Base-by-base conservation (phyloP, 2,113 vertebrate genomes). In the Octodon degus region DNA sequence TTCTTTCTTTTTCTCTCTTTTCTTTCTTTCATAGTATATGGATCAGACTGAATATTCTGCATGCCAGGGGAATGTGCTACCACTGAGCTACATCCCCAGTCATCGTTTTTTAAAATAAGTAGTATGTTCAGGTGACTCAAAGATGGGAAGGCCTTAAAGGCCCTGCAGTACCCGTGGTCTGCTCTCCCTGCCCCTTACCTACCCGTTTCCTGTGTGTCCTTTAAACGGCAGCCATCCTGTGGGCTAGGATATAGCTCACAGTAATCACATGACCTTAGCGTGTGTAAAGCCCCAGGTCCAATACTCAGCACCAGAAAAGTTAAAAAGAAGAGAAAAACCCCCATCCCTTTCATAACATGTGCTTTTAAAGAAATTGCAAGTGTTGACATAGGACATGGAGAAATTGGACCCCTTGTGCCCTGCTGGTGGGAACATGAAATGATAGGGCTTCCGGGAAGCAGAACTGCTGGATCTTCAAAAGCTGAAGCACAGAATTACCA, bases 31-130 rank as follows among this genome's bases (percentile, higher is more conserved):
- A 76, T 13, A 17, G 14, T 79, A 32, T 30, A 6, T 30, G 47
- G 14, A 53, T 53, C 27, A 53, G 47, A 32, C 76, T 53, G 76
- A 32, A 53, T 53, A 47, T 53, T 19, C 43, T 53, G 16, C 43
- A 32, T 79, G 47, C 76, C 32, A 50, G 27, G 16, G 27, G 32
- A 27, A 43, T 47, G 40, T 76, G 74, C 74, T 76, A 47, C 68
- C n/a, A 37, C 40, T 77, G 74, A 47, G 25, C 14, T 77, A 47
- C 43, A 16, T 30, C 14, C 37, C 25, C 5, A 47, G 74, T 6
- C 74, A 43, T 77, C 12, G n/a, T 47, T 70, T 91, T 94, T 53
- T 89, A 70, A 40, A 82, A 25, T 84, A 94, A 70, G 25, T 62
- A 92, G 86, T 8, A 72, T 6, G 25, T 58, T 79, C 62, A 80